These are phyloP conservation scores for Lithophane leautieri DNA, from an alignment of 2,888 invertebrate genomes.

Conservation along the genomic window DNA sequence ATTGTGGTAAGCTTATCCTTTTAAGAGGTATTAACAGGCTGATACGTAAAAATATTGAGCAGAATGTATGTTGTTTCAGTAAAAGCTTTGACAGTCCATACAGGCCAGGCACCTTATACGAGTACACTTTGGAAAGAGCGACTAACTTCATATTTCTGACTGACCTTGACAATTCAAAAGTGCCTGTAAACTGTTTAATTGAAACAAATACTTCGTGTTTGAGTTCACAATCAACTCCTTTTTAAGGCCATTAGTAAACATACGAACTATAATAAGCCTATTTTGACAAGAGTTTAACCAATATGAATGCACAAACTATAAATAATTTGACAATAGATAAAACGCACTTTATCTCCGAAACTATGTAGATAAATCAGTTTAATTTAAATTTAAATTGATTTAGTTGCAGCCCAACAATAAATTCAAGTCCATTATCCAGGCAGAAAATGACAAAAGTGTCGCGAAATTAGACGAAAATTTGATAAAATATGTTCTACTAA, in stretches of 20 bases:
- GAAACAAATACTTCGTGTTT: background rate
- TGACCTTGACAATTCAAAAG: background rate
- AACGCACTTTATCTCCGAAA: slow-evolving; percentile 47
- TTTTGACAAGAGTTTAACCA: slow-evolving; percentile 19
- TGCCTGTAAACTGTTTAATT: background rate
- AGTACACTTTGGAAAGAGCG: background rate
- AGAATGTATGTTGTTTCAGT: background rate
- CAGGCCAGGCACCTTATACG: background rate
- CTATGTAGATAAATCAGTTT: slow-evolving; percentile 49
- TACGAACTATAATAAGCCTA: slow-evolving; percentile 16
- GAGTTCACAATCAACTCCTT: background rate
- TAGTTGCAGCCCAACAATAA: slow-evolving; percentile 44
- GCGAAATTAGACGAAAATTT: slow-evolving; percentile 61
- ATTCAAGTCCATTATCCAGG: slow-evolving; percentile 47
- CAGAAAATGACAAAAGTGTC: slow-evolving; percentile 52
- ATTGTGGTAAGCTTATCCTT: background rate
- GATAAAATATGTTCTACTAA: slow-evolving; percentile 53
- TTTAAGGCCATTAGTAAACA: background rate
- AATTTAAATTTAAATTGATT: slow-evolving; percentile 61
- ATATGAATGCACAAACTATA: slow-evolving; percentile 27
- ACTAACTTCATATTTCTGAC: background rate
- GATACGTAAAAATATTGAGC: background rate
- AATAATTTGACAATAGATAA: slow-evolving; percentile 50
- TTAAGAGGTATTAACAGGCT: too few relatives aligned
- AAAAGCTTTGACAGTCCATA: background rate